Percentiles rank a stretch among this genome's conserved stretches.
Evolutionary conservation across 2,888 invertebrate genomes (phyloP).

Genomic region (Bimastos eiseni): DNA sequence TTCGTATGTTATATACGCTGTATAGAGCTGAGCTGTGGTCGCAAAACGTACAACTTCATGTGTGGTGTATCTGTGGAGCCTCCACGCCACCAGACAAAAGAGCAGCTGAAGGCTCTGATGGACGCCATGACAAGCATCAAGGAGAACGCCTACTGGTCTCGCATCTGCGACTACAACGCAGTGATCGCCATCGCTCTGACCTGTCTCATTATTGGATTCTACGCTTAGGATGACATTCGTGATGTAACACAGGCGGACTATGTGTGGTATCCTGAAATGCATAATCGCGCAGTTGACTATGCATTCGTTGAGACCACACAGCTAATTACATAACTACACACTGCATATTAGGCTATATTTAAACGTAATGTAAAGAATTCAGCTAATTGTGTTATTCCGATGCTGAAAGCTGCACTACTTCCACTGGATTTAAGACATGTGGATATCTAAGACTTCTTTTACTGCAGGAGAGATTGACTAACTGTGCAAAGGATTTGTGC

Average conservation of each 20-base stretch:
- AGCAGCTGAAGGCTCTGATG: slow-evolving; percentile 46
- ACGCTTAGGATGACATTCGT: slow-evolving; percentile 32
- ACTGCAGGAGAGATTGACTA: too few species aligned
- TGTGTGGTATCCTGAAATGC: background rate
- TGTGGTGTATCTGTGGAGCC: slow-evolving; percentile 50
- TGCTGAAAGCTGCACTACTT: too few species aligned
- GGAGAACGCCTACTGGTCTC: slow-evolving; percentile 47
- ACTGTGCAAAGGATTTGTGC: too few species aligned
- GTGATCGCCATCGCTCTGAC: slow-evolving; percentile 47
- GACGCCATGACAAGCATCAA: slow-evolving; percentile 51
- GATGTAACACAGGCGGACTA: background rate
- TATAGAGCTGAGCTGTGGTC: background rate
- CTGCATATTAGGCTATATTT: background rate
- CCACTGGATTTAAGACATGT: too few species aligned
- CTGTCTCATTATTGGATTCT: slow-evolving; percentile 55
- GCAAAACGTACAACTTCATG: slow-evolving; percentile 45
- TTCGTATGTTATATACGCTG: too few species aligned
- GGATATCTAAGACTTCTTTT: too few species aligned
- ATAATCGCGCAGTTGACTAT: background rate
- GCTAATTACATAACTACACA: background rate
- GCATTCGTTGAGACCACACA: background rate
- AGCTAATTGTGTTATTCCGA: too few species aligned
- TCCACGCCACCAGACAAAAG: slow-evolving; percentile 43
- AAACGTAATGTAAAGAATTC: too few species aligned
- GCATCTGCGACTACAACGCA: slow-evolving; percentile 48